Evolutionary conservation across 2,888 invertebrate genomes (phyloP).

Genomic region (Nipponacmea schrenckii): DNA sequence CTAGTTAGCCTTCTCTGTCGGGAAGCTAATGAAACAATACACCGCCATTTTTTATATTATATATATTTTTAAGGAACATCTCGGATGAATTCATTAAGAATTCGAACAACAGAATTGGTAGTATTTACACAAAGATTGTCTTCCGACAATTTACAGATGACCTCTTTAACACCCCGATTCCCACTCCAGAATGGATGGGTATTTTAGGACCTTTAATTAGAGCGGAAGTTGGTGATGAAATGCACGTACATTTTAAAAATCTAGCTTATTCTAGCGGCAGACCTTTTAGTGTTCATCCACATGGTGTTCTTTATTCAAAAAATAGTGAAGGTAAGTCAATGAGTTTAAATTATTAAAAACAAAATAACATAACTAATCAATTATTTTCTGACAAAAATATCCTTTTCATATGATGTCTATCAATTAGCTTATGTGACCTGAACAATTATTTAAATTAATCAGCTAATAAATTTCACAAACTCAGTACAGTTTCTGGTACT

Average conservation of each 20-base stretch:
- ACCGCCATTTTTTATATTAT: no score
- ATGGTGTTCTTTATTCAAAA: slow-evolving; percentile 41
- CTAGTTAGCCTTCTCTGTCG: no score
- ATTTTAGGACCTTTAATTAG: slow-evolving; percentile 36
- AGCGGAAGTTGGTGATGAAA: slow-evolving; percentile 35
- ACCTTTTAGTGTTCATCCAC: slow-evolving; percentile 39
- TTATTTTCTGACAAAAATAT: no score
- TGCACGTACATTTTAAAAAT: slow-evolving; percentile 39
- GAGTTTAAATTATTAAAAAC: no score
- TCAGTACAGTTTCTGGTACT: no score
- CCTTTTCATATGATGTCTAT: no score
- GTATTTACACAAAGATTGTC: slow-evolving; percentile 35
- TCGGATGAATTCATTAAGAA: slow-evolving; percentile 32
- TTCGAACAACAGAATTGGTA: slow-evolving; percentile 31
- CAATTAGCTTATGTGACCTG: no score
- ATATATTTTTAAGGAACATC: slow-evolving; percentile 27
- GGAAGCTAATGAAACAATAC: no score
- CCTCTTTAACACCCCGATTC: slow-evolving; percentile 23
- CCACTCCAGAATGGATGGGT: slow-evolving; percentile 32
- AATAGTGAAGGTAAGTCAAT: slow-evolving; percentile 34
- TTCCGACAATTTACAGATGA: slow-evolving; percentile 34
- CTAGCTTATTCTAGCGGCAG: slow-evolving; percentile 23
- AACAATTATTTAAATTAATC: no score
- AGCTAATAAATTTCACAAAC: no score
- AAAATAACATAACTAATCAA: no score